These are phyloP conservation scores for Sebastes iracundus DNA, from an alignment of 2,797 vertebrate species.

Conservation along the genomic window DNA sequence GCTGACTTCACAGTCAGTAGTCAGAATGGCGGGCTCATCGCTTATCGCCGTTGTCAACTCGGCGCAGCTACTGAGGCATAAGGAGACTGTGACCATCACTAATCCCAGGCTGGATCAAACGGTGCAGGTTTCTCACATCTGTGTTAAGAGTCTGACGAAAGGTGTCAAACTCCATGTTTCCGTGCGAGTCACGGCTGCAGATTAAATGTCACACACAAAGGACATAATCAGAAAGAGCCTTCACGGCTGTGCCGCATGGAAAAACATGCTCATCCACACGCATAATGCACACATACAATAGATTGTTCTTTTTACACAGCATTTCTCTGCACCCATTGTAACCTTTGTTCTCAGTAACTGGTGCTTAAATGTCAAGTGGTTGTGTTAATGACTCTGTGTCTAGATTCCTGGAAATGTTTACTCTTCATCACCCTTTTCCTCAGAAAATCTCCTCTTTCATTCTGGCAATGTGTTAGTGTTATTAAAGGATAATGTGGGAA, in stretches of 20 bases:
- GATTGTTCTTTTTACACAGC: background rate
- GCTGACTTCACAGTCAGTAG: slow-evolving; percentile 32
- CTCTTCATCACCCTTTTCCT: background rate
- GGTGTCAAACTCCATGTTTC: slow-evolving; percentile 57
- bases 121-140: slow-evolving; percentile 54
- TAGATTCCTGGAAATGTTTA: slow-evolving; percentile 35
- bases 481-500: slow-evolving; percentile 5
- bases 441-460: background rate
- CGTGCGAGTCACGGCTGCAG: slow-evolving; percentile 23
- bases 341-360: slow-evolving; percentile 35
- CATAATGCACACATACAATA: background rate
- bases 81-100: slow-evolving; percentile 60
- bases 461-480: background rate
- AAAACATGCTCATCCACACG: slow-evolving; percentile 17
- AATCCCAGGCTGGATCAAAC: slow-evolving; percentile 69
- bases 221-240: background rate
- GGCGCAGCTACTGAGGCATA: slow-evolving; percentile 24
- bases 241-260: slow-evolving; percentile 15
- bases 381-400: slow-evolving; percentile 3
- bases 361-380: slow-evolving; percentile 34
- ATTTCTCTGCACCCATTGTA: slow-evolving; percentile 17
- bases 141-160: slow-evolving; percentile 69
- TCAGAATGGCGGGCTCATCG: slow-evolving; percentile 45
- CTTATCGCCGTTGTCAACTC: slow-evolving; percentile 26
- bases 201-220: slow-evolving; percentile 32